Base-by-base conservation (phyloP, 2,888 invertebrate species). In the Oasisia sp. region DNA sequence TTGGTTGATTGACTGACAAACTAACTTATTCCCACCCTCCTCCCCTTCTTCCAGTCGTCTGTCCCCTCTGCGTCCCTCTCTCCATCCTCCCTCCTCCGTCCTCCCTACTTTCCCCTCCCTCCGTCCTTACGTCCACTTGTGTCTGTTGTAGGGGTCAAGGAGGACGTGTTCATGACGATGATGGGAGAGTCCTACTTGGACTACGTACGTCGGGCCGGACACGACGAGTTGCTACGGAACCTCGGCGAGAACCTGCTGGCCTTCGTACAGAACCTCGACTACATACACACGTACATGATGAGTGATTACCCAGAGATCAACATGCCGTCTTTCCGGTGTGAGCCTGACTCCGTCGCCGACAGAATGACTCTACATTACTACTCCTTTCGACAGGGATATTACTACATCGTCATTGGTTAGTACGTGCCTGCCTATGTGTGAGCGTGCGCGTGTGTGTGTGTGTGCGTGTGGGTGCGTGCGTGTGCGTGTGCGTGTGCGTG, bases 311-410 rank as follows among this genome's bases (percentile, higher is more conserved):
- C 94, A 27, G 94, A 95, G 90, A 93, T 94, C 89, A 94, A 94
- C 92, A 94, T 94, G 92, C 95, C 95, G 12, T 94, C 94, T 32
- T 95, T 95, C 94, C 93, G 94, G 32, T 95, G 94, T 93, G 95
- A 95, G 91, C 93, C 94, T 12, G 94, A 95, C 91, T 94, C 94
- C 0, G 93, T 93, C 3, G 92, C 94, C 4, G 95, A 95, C 92
- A 93, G 94, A 91, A 95, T 95, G 94, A 93, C 94, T 9, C 94
- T 95, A 8, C 95, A 95, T 93, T 95, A 95, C 92, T 95, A 94
- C 92, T 95, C 95, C 12, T 91, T 92, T 91, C 92, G 95, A 44
- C 93, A 94, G 91, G 95, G 95, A 7, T 93, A 94, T 89, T 94
- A 94, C 90, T 94, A 94, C 11, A 38, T 95, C 9, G 94, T 95